Conservation (phyloP, 1,140 invertebrate species). For the Drosophila pectinifera region DNA sequence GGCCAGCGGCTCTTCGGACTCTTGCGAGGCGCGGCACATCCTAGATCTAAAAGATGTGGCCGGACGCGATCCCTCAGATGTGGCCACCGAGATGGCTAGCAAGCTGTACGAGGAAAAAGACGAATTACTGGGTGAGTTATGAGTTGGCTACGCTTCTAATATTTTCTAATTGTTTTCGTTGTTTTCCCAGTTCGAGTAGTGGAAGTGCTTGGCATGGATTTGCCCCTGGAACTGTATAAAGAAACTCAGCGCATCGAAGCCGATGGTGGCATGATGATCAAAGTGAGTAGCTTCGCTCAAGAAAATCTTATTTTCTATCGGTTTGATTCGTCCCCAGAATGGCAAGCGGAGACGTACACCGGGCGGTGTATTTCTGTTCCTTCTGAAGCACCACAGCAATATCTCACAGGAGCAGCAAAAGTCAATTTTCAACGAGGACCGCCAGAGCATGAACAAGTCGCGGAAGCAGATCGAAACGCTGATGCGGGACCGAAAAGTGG, state of each 20-base stretch:
- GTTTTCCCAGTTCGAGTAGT: conserved; percentile 88
- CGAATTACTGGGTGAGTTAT: conserved; percentile 88
- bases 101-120: conserved; percentile 90
- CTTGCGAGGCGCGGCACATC: conserved; percentile 77
- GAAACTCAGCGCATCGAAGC: conserved; percentile 92
- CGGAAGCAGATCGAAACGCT: conserved; percentile 86
- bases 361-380: conserved; percentile 92
- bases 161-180: not conserved
- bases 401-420: conserved; percentile 89
- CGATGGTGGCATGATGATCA: conserved; percentile 92
- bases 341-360: conserved; percentile 92
- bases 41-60: conserved; percentile 84
- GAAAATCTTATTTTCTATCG: not conserved
- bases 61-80: conserved; percentile 86
- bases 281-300: conserved; percentile 85
- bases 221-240: conserved; percentile 91
- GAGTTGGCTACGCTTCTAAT: not conserved
- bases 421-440: conserved; percentile 90
- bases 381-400: conserved; percentile 91
- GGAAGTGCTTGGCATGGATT: conserved; percentile 89
- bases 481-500: conserved; percentile 87
- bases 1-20: conserved; percentile 73
- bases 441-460: conserved; percentile 86
- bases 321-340: conserved; percentile 86
- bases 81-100: conserved; percentile 89